Base-by-base conservation (phyloP, 2,797 vertebrate species). In the Carduelis carduelis region DNA sequence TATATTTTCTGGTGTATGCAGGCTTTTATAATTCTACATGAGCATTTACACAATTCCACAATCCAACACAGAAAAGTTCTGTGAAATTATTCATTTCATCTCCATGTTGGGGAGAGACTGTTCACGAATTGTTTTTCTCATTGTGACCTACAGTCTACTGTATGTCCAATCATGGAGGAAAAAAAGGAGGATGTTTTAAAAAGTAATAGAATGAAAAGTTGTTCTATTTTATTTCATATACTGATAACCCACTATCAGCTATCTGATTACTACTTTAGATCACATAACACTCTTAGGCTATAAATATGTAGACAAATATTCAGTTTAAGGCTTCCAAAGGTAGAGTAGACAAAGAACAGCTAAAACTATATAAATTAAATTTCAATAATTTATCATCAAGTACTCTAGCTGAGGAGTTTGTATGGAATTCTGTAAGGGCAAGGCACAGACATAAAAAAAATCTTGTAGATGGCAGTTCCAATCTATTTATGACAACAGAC, bases 401-500 rank as follows among this genome's bases (percentile, higher is more conserved):
- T 70, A 49, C 28, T 56, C 12, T 13, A 19, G 11, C 0, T 64
- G 35, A 66, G n/a, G 17, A 82, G 19, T 52, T 49, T 22, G 9
- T 35, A 53, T 46, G 50, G 41, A 87, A 15, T 76, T 74, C 53
- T 12, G 21, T 12, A 63, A 90, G 27, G 35, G 41, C 24, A 87
- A 39, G 87, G 12, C 49, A 83, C 12, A 83, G 47, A 28, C 2
- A 71, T 37, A 94, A 91, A 80, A 26, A 82, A 53, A 50, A 57
- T 61, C 39, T 78, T 71, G 7, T 14, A 77, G 79, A 87, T 23
- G 27, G 19, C 56, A 84, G 83, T 64, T 82, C 66, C 39, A 72
- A 60, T 87, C 44, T 86, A 55, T 90, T 93, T 93, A 63, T 64
- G 34, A 56, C 30, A 88, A 87, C 28, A 30, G 6, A 52, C 59